Conservation (phyloP, 2,113 vertebrate genomes). For the Colistium nudipinnis region DNA sequence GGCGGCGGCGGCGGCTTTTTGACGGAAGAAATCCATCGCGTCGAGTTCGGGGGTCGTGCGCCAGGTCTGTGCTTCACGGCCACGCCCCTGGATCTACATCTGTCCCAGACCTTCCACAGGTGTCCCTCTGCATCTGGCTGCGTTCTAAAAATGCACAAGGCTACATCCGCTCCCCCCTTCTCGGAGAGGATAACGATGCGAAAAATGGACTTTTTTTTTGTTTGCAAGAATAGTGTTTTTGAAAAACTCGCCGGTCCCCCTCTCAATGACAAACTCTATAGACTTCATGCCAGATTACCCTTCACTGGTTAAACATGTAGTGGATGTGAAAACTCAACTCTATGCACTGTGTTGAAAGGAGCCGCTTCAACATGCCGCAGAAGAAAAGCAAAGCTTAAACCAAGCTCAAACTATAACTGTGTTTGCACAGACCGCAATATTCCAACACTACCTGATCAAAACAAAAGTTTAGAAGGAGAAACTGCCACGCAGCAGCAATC, state of each 20-base stretch:
- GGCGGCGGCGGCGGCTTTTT: too few relatives aligned
- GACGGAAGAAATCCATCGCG: slow-evolving; percentile 74
- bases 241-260: too few relatives aligned
- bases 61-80: slow-evolving; percentile 66
- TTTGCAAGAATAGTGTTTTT: too few relatives aligned
- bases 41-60: slow-evolving; percentile 70
- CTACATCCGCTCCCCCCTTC: background rate
- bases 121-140: slow-evolving; percentile 57
- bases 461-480: too few relatives aligned
- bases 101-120: slow-evolving; percentile 48
- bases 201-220: too few relatives aligned
- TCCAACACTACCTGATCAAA: too few relatives aligned
- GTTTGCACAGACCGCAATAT: too few relatives aligned
- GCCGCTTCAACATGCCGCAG: too few relatives aligned
- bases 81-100: slow-evolving; percentile 63
- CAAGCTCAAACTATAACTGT: too few relatives aligned
- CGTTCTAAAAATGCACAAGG: slow-evolving; percentile 24
- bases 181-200: slow-evolving; percentile 3
- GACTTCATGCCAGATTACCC: background rate
- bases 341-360: background rate
- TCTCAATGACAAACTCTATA: background rate
- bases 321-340: background rate
- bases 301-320: background rate
- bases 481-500: too few relatives aligned
- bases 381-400: background rate